Evolutionary conservation across 2,888 invertebrate genomes (phyloP).

Genomic region (Cloeon dipterum): DNA sequence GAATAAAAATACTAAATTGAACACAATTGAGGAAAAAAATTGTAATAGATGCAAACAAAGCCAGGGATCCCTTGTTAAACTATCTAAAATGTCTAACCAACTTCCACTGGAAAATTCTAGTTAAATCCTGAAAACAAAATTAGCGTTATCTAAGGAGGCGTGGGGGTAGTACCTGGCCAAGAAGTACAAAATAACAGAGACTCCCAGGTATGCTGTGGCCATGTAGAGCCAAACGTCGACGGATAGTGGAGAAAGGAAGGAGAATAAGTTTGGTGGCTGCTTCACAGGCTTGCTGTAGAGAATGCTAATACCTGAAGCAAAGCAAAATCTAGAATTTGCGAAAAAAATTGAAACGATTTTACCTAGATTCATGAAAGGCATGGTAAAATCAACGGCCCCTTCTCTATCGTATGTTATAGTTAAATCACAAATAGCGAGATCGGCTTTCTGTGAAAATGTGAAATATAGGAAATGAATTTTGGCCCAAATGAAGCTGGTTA

Average conservation of each 20-base stretch:
- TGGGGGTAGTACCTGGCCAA: slow-evolving; percentile 59
- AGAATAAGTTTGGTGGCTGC: slow-evolving; percentile 61
- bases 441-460: slow-evolving; percentile 50
- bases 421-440: slow-evolving; percentile 84
- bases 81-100: too few relatives aligned
- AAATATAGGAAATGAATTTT: background rate
- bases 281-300: slow-evolving; percentile 58
- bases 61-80: too few relatives aligned
- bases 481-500: too few relatives aligned
- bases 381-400: slow-evolving; percentile 75
- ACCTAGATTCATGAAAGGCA: slow-evolving; percentile 93
- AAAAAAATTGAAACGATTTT: slow-evolving; percentile 10
- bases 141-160: too few relatives aligned
- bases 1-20: too few relatives aligned
- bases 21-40: too few relatives aligned
- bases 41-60: too few relatives aligned
- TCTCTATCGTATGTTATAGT: slow-evolving; percentile 85
- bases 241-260: slow-evolving; percentile 72
- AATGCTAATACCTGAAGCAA: slow-evolving; percentile 49
- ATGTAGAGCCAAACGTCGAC: slow-evolving; percentile 78
- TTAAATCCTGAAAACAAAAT: too few relatives aligned
- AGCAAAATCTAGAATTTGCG: too few relatives aligned
- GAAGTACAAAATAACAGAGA: slow-evolving; percentile 59
- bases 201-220: slow-evolving; percentile 61
- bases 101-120: too few relatives aligned